Evolutionary conservation across 2,113 vertebrate species (phyloP), one percentile per base, ranked within the genome.

Genomic region (Stictonetta naevosa): DNA sequence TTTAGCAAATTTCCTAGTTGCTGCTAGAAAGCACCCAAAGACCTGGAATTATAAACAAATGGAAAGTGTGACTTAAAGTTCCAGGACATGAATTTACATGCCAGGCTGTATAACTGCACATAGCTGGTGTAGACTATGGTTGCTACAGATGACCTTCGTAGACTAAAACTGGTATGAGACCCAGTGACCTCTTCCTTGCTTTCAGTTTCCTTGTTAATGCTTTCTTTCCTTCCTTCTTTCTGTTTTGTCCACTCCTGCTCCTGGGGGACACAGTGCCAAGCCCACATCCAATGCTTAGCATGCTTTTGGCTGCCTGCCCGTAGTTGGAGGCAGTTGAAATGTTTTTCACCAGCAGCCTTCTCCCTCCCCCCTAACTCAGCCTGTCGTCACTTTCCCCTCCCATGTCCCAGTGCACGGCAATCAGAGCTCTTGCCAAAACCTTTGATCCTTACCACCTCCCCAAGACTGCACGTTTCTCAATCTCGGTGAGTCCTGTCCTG

Each of bases 331-430:
- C 53, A 63, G 83, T 13, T 66, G 67, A 26, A 63, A 40, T 42
- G 13, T 22, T 78, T 86, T 67, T 2, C 23, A 38, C 19, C 1
- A 1, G 38, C 53, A 44, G 9, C 25, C 31, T 6, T n/a, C 36
- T 59, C 36, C 71, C 53, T 72, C 58, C 34, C 86, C 34, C 81
- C 56, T 29, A 9, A 2, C 36, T 55, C 2, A 0, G 8, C 53
- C 67, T 12, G 4, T 18, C 3, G 1, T 60, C 53, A 16, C 50
- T 4, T 73, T 76, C 72, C 50, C 9, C 0, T 58, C 60, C 9
- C 0, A 0, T 7, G 0, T 53, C 52, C 12, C 0, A 0, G 28
- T 15, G 59, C 44, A 8, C 0, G 0, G 74, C 42, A 55, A 14
- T 7, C 11, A 6, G 38, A 86, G 26, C 22, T 86, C 59, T 72